Conservation (phyloP, 2,888 invertebrate genomes). For the Linnaemya vulpina region DNA sequence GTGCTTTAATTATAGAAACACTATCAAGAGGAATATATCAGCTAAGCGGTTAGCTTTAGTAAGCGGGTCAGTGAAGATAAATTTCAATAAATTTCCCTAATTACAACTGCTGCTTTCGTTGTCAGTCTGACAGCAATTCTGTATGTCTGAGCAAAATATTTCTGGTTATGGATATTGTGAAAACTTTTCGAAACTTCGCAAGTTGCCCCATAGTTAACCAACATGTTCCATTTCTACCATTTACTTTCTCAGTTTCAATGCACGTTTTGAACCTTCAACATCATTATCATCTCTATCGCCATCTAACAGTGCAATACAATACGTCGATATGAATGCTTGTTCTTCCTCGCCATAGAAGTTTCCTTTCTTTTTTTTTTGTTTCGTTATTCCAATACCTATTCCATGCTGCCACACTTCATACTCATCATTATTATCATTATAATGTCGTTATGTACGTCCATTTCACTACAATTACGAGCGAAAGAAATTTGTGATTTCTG, state of each 20-base stretch:
- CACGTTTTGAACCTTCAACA: conserved; percentile 47
- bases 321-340: conserved; percentile 18
- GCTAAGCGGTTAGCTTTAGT: too few relatives aligned
- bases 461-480: conserved; percentile 17
- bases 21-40: too few relatives aligned
- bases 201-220: conserved; percentile 39
- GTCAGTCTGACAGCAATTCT: too few relatives aligned
- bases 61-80: too few relatives aligned
- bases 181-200: background rate
- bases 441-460: conserved; percentile 16
- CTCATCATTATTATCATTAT: conserved; percentile 50
- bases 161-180: background rate
- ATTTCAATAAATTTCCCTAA: too few relatives aligned
- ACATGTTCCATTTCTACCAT: conserved; percentile 51
- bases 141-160: too few relatives aligned
- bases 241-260: conserved; percentile 56
- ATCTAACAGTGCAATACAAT: conserved; percentile 43
- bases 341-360: conserved; percentile 46
- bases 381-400: conserved; percentile 22
- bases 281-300: conserved; percentile 59
- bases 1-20: too few relatives aligned
- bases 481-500: conserved; percentile 40
- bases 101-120: too few relatives aligned
- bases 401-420: conserved; percentile 35
- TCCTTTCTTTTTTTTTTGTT: conserved; percentile 7